A percentile compares a stretch with the other conserved stretches of the same genome.
phyloP scores from a whole-genome alignment of 2,888 invertebrate species.

The Mycalesis mineus region DNA sequence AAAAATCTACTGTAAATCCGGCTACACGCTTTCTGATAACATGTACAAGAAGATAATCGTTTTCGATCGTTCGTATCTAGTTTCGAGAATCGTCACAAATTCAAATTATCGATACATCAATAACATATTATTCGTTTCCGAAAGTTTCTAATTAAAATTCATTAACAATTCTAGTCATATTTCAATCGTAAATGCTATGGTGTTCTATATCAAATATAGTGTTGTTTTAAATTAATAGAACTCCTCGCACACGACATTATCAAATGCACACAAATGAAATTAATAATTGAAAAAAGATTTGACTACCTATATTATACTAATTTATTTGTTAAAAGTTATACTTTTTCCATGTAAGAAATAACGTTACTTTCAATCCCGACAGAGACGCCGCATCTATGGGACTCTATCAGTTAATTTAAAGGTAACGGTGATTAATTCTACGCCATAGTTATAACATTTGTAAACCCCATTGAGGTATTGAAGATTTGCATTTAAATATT shows the following conservation, averaged over 20 bases:
- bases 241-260: background rate
- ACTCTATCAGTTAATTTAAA: too few relatives aligned
- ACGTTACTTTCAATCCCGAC: too few relatives aligned
- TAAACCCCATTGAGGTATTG: too few relatives aligned
- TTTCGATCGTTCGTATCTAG: constrained; percentile 6
- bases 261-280: background rate
- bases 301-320: too few relatives aligned
- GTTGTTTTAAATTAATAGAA: background rate
- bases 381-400: too few relatives aligned
- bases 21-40: background rate
- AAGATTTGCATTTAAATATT: too few relatives aligned
- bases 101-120: background rate
- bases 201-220: constrained; percentile 9
- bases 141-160: background rate
- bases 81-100: constrained; percentile 7
- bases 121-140: background rate
- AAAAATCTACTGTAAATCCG: constrained; percentile 14
- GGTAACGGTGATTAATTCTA: too few relatives aligned
- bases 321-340: too few relatives aligned
- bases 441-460: too few relatives aligned
- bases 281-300: too few relatives aligned
- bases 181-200: constrained; percentile 8
- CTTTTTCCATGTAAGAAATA: too few relatives aligned
- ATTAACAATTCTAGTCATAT: background rate
- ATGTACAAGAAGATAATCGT: constrained; percentile 13